Conservation (phyloP, 2,888 invertebrate genomes). For the Hypena proboscidalis region DNA sequence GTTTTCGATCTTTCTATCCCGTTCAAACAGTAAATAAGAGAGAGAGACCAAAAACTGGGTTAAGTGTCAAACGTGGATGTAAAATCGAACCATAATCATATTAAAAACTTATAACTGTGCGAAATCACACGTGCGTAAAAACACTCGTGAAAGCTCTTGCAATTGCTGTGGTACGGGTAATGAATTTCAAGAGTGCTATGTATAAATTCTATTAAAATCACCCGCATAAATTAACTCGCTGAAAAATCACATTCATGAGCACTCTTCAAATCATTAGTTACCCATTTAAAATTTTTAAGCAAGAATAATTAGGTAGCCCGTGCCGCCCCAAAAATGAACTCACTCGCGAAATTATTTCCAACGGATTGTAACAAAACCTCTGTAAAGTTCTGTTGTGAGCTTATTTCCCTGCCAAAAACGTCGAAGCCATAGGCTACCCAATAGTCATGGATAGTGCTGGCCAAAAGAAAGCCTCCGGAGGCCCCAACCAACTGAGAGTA, state of each 20-base stretch:
- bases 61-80: background rate
- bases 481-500: conserved; percentile 88
- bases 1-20: too few relatives aligned
- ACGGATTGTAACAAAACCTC: conserved; percentile 80
- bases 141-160: conserved; percentile 12
- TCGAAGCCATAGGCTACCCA: conserved; percentile 66
- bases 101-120: conserved; percentile 15
- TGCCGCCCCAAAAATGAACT: conserved; percentile 69
- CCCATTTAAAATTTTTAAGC: conserved; percentile 1
- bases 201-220: background rate
- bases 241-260: too few relatives aligned
- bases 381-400: conserved; percentile 65
- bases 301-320: too few relatives aligned
- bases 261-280: too few relatives aligned
- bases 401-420: conserved; percentile 68
- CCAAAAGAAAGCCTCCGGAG: conserved; percentile 91
- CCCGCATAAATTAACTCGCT: too few relatives aligned
- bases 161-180: conserved; percentile 8
- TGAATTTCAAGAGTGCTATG: conserved; percentile 1
- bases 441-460: conserved; percentile 89
- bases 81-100: background rate
- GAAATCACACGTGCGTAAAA: conserved; percentile 25
- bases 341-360: conserved; percentile 83
- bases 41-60: background rate
- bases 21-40: too few relatives aligned